Evolutionary conservation across 2,888 invertebrate species (phyloP).

Genomic region (Icerya purchasi): DNA sequence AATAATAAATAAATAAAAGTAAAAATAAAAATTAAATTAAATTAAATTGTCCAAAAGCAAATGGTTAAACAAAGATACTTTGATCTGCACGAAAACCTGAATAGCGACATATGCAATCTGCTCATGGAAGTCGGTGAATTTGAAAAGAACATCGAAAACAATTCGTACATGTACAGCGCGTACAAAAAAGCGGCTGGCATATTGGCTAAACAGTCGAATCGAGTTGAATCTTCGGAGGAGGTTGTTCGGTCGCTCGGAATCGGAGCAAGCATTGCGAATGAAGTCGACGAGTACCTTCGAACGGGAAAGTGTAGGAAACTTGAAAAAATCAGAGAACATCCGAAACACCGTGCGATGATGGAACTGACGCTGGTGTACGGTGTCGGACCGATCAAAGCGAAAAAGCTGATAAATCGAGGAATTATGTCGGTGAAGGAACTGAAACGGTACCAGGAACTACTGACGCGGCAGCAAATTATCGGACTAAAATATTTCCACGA

Average conservation of each 20-base stretch:
- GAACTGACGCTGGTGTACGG: slow-evolving; percentile 46
- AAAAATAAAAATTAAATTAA: too few relatives aligned
- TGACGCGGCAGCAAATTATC: slow-evolving; percentile 49
- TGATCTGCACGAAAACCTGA: slow-evolving; percentile 19
- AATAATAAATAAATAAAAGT: too few relatives aligned
- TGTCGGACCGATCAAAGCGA: slow-evolving; percentile 60
- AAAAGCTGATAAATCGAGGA: slow-evolving; percentile 42
- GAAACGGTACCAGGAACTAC: slow-evolving; percentile 34
- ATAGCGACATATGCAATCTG: slow-evolving; percentile 39
- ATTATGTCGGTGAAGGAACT: slow-evolving; percentile 47
- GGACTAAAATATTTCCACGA: slow-evolving; percentile 57
- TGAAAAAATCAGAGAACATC: slow-evolving; percentile 47
- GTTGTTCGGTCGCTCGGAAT: slow-evolving; percentile 49
- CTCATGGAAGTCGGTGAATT: slow-evolving; percentile 49
- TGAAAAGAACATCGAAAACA: slow-evolving; percentile 51
- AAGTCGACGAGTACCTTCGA: slow-evolving; percentile 54
- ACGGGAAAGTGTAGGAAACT: slow-evolving; percentile 54
- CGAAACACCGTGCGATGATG: slow-evolving; percentile 40
- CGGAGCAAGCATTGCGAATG: slow-evolving; percentile 53
- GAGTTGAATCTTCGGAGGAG: slow-evolving; percentile 45
- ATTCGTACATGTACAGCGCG: slow-evolving; percentile 53
- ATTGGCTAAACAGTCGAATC: slow-evolving; percentile 35
- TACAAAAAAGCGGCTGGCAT: slow-evolving; percentile 48
- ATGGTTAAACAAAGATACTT: background rate
- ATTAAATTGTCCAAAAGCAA: too few relatives aligned